Evolutionary conservation across 1,140 invertebrate species (phyloP), one percentile per base, ranked within the genome.

Genomic region (Elymnias hypermnestra): DNA sequence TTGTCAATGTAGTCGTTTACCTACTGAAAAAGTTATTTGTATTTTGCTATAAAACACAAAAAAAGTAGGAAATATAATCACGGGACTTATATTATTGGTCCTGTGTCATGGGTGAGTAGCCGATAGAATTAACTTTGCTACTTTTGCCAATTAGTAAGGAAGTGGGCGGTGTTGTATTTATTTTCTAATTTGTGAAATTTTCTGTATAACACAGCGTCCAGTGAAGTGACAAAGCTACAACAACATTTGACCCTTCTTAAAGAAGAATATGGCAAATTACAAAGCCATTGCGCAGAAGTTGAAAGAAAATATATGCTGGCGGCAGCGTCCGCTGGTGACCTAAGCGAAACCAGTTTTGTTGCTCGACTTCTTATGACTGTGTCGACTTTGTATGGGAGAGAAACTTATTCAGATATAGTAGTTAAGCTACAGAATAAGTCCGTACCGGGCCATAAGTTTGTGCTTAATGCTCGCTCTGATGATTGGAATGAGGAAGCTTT

Each of bases 181-280:
- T 51, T 35, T 64, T 46, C 60, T 63, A 51, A 51, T 64, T 43
- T 57, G 71, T 39, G 25, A 52, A 51, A 42, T 43, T 55, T 46
- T 53, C 18, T 63, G 25, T 12, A 63, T 65, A 73, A 41, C 69
- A 37, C 54, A 87, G 86, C 79, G 51, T 86, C 86, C 26, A 83
- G 83, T 49, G 92, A 93, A 81, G 87, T 90, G 45, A 87, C 86
- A 12, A 96, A 98, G 77, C 89, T 97, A 60, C 94, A 97, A 73
- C 94, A 95, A 64, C 95, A 98, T 73, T 87, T 98, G 53, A 81
- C 90, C 25, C 86, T 98, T 36, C 84, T 98, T 25, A 91, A 95
- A 69, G 94, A 97, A 61, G 95, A 98, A 74, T 98, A 98, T 85
- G 91, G 95, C 0, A 97, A 96, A 82, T 87, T 98, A 8, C 95